Evolutionary conservation across 2,797 vertebrate genomes (phyloP).

Genomic region (Phoxinus dragarum): DNA sequence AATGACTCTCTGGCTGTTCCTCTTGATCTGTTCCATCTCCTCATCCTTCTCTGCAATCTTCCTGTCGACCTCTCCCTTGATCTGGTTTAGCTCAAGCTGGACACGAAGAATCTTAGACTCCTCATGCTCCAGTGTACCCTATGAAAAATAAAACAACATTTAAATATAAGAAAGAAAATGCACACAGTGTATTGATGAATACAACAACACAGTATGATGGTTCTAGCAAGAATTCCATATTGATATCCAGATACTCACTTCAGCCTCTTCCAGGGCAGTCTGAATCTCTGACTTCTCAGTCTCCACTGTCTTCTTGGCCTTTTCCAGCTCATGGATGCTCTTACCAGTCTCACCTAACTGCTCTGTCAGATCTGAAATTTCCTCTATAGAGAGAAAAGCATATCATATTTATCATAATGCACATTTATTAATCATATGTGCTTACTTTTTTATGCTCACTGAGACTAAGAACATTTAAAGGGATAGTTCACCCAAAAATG

Average conservation of each 20-base stretch:
- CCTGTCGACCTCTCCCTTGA: slow-evolving; percentile 86
- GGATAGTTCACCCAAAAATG: too few species aligned
- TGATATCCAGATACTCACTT: not conserved
- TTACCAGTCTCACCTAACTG: slow-evolving; percentile 86
- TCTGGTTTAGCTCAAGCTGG: slow-evolving; percentile 87
- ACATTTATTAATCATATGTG: too few species aligned
- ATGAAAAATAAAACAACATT: slow-evolving; percentile 52
- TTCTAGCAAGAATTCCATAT: not conserved
- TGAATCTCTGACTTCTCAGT: slow-evolving; percentile 84
- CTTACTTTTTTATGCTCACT: too few species aligned
- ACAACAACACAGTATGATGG: not conserved
- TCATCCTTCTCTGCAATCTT: slow-evolving; percentile 88
- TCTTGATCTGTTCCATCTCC: slow-evolving; percentile 88
- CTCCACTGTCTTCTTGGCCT: slow-evolving; percentile 84
- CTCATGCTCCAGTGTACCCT: slow-evolving; percentile 87
- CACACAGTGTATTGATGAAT: too few species aligned
- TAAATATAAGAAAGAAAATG: not conserved
- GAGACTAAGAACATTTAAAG: not conserved
- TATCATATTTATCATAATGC: too few species aligned
- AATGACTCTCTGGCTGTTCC: slow-evolving; percentile 82
- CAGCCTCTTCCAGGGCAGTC: not conserved
- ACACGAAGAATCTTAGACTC: slow-evolving; percentile 87
- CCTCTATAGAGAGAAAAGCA: slow-evolving; percentile 72
- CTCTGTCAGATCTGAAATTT: slow-evolving; percentile 86
- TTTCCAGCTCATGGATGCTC: slow-evolving; percentile 85